Evolutionary conservation across 2,888 invertebrate genomes (phyloP), one percentile per base, ranked within the genome.

Genomic region (Mythimna lalbum): DNA sequence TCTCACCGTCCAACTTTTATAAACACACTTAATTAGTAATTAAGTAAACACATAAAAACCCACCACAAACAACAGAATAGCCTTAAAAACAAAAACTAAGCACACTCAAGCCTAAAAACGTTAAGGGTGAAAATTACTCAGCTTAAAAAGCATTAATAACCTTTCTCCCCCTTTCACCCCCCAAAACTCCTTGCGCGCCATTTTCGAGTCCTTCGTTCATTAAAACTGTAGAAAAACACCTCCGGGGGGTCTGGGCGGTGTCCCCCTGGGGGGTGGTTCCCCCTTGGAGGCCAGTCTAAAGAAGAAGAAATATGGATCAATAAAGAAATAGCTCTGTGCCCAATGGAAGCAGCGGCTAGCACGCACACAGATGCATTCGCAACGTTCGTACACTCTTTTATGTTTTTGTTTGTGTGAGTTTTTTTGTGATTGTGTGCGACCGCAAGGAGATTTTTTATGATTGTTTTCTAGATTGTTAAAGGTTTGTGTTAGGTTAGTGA

Each of bases 241-340:
- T 91, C 92, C 88, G 87, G 85, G 89, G 88, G 88, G 88, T 82
- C 64, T 60, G 75, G 81, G 76, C 78, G 70, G 69, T 72, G 59
- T 63, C 71, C 81, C 82, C 76, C 80, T 69, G 67, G 57, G 70
- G 79, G 79, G 82, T 76, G 83, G 61, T 69, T 50, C 78, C 89
- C 87, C 91, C 83, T 83, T 81, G 81, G 81, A 85, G 93, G 93
- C 85, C 93, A 93, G 94, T 94, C 94, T 94, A 90, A 95, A 95
- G 95, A 95, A 95, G 93, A 96, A 96, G 96, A 96, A 96, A 96
- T 96, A 96, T 96, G 96, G 96, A 96, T 96, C 96, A 95, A 96
- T 96, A 96, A 96, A 96, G 96, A 96, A 96, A 96, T 96, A 92
- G 95, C 95, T 90, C 90, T 73, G 93, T 95, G 96, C 94, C 96